These are phyloP conservation scores for Diadegma fenestrale DNA, from an alignment of 2,888 invertebrate genomes.

Conservation along the genomic window DNA sequence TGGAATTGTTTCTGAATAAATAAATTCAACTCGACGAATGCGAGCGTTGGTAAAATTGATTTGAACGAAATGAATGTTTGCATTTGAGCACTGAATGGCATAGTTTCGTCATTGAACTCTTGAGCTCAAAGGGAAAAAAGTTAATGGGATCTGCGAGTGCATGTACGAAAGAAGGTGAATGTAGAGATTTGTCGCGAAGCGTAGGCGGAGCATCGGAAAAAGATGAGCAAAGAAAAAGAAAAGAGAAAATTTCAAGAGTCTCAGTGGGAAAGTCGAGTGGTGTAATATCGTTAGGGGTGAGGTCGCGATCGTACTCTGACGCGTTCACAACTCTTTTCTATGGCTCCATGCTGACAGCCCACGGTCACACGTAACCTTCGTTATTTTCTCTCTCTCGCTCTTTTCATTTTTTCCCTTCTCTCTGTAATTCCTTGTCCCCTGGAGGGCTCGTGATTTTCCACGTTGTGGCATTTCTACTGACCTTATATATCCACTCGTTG, in stretches of 20 bases:
- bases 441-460: constrained; percentile 25
- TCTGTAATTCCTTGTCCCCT: constrained; percentile 18
- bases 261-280: constrained; percentile 46
- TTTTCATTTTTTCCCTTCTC: neutral
- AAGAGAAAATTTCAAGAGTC: constrained; percentile 57
- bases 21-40: neutral
- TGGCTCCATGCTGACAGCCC: constrained; percentile 68
- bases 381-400: constrained; percentile 29
- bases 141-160: constrained; percentile 10
- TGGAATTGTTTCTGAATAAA: neutral
- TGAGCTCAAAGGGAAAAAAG: constrained; percentile 10
- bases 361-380: constrained; percentile 71
- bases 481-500: constrained; percentile 82
- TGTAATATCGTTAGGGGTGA: constrained; percentile 65
- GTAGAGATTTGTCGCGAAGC: constrained; percentile 35
- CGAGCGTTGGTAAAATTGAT: neutral
- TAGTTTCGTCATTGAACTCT: constrained; percentile 28
- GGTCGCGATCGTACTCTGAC: constrained; percentile 50
- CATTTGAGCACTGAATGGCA: neutral
- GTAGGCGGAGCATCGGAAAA: constrained; percentile 9
- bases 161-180: constrained; percentile 33
- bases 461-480: constrained; percentile 72
- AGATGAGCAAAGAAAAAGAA: constrained; percentile 15
- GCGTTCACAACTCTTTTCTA: constrained; percentile 71
- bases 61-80: neutral